Evolutionary conservation across 2,113 vertebrate genomes (phyloP).

Genomic region (Calidris pugnax): DNA sequence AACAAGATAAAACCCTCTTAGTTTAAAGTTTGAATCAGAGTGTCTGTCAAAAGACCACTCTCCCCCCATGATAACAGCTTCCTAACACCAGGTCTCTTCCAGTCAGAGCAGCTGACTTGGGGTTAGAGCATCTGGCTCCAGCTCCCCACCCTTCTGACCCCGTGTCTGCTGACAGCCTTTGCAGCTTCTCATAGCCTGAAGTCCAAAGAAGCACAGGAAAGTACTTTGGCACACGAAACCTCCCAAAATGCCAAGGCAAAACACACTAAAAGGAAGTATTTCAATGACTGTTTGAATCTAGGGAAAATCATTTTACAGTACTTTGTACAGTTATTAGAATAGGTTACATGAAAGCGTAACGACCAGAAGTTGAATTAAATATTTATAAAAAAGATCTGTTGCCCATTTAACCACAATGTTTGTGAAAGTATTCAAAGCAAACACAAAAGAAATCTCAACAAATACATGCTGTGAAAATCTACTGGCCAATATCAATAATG

Average conservation of each 20-base stretch:
- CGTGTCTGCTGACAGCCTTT: accelerated
- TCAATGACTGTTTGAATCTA: neutral
- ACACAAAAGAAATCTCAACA: neutral
- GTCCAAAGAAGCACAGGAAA: neutral
- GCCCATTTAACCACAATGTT: neutral
- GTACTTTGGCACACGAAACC: neutral
- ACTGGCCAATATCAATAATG: neutral
- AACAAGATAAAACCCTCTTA: neutral
- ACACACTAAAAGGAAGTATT: neutral
- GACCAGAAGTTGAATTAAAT: neutral
- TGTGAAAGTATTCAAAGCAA: neutral
- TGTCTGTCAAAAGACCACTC: neutral
- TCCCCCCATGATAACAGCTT: neutral
- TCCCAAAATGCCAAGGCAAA: neutral
- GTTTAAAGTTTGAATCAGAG: neutral
- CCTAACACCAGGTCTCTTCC: neutral
- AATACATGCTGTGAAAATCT: neutral
- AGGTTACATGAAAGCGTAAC: neutral
- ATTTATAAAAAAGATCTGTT: neutral
- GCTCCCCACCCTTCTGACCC: neutral
- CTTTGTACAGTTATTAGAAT: neutral
- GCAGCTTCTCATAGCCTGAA: neutral
- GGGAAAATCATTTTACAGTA: neutral
- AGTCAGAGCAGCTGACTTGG: neutral
- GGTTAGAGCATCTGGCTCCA: neutral